Percentiles rank a stretch among this genome's conserved stretches.
Conservation (phyloP, 2,888 invertebrate genomes). For the Mimachlamys varia region DNA sequence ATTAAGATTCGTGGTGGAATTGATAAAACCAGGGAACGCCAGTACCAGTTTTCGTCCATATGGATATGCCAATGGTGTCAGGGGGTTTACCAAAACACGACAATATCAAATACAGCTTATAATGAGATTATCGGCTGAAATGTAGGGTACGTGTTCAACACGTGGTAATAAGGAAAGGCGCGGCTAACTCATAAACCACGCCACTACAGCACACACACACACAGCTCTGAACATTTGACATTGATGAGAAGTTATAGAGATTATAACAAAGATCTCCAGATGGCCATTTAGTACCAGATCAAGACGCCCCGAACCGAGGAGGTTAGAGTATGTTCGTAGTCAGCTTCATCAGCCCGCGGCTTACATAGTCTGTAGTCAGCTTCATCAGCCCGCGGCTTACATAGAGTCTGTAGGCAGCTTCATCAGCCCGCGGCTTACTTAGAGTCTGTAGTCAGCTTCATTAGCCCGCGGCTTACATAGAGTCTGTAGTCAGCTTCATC, state of each 20-base stretch:
- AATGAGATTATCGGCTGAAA: constrained; percentile 1
- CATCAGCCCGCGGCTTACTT: no score
- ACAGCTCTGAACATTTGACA: not conserved
- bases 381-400: no score
- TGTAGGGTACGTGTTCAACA: constrained; percentile 8
- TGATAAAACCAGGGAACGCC: not conserved
- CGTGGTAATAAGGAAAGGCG: not conserved
- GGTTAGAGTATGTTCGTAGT: not conserved
- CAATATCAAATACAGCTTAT: constrained; percentile 17
- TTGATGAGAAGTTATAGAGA: constrained; percentile 16
- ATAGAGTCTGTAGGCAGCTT: no score
- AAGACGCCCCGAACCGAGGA: not conserved
- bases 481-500: no score
- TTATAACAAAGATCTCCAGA: not conserved
- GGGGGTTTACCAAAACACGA: not conserved
- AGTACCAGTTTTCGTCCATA: not conserved
- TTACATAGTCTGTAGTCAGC: no score
- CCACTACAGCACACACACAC: not conserved
- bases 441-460: no score
- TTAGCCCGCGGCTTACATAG: no score
- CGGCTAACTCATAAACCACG: not conserved
- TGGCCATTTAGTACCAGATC: not conserved
- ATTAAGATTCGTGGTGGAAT: not conserved
- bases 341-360: not conserved
- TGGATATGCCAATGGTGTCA: constrained; percentile 19